phyloP scores from a whole-genome alignment of 1,140 invertebrate species.

The Aphaenogaster ashmeadi region DNA sequence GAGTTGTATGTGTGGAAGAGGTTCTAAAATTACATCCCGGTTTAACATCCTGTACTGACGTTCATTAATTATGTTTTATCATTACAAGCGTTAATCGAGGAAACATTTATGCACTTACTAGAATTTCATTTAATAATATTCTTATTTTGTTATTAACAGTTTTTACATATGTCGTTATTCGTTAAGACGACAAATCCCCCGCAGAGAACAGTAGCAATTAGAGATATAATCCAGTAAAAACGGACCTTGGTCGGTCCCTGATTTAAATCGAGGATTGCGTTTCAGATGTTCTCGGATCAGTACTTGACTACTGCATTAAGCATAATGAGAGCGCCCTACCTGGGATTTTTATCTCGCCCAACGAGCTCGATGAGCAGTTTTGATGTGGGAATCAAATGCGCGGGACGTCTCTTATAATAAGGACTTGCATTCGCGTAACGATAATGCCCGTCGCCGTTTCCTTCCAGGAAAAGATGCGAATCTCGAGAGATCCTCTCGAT shows the following conservation, averaged over 20 bases:
- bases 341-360: conserved; percentile 32
- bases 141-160: not conserved
- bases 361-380: not conserved
- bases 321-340: not conserved
- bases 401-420: conserved; percentile 43
- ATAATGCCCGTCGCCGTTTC: conserved; percentile 42
- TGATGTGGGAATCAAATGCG: conserved; percentile 19
- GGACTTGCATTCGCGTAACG: conserved; percentile 41
- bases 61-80: not conserved
- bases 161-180: not conserved
- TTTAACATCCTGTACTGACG: not conserved
- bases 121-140: conserved; percentile 1
- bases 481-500: conserved; percentile 38
- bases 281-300: conserved; percentile 49
- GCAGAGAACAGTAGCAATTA: not conserved
- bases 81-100: not conserved
- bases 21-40: not conserved
- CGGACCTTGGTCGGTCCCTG: conserved; percentile 50
- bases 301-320: conserved; percentile 47
- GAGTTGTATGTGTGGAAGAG: not conserved
- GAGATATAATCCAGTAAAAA: conserved; percentile 31
- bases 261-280: conserved; percentile 67
- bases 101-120: not conserved
- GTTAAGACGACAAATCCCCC: not conserved
- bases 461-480: conserved; percentile 51